Conservation (phyloP, 2,797 vertebrate species). For the Gephyroberyx darwinii region DNA sequence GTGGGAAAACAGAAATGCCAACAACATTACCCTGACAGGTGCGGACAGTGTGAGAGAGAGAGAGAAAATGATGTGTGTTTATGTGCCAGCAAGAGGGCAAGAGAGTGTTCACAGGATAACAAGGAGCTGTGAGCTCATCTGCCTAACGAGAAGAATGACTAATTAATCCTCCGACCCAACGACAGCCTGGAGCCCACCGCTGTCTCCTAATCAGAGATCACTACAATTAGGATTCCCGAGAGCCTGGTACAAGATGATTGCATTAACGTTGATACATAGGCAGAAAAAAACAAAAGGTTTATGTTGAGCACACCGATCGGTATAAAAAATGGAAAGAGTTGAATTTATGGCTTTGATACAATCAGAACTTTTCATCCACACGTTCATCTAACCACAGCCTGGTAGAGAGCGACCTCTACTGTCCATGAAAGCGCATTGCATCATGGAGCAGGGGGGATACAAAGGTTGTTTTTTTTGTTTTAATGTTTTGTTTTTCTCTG, state of each 20-base stretch:
- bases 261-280: slow-evolving; percentile 18
- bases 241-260: slow-evolving; percentile 26
- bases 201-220: slow-evolving; percentile 52
- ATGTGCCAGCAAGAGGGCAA: slow-evolving; percentile 14
- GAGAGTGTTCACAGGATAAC: slow-evolving; percentile 26
- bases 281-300: not conserved
- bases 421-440: slow-evolving; percentile 8
- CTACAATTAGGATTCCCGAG: slow-evolving; percentile 40
- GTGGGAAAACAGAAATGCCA: not conserved
- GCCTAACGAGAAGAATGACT: slow-evolving; percentile 39
- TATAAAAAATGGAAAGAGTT: not conserved
- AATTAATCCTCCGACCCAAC: slow-evolving; percentile 41
- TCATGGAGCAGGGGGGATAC: too few species aligned
- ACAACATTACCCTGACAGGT: not conserved
- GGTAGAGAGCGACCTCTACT: slow-evolving; percentile 52
- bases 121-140: slow-evolving; percentile 41
- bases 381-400: not conserved
- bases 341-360: not conserved
- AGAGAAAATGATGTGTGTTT: slow-evolving; percentile 19
- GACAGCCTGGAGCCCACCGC: slow-evolving; percentile 18
- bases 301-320: not conserved
- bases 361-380: not conserved
- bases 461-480: too few species aligned
- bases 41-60: not conserved
- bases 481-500: too few species aligned